Evolutionary conservation across 2,113 vertebrate species (phyloP), one percentile per base, ranked within the genome.

Genomic region (Aspidoscelis tigris): DNA sequence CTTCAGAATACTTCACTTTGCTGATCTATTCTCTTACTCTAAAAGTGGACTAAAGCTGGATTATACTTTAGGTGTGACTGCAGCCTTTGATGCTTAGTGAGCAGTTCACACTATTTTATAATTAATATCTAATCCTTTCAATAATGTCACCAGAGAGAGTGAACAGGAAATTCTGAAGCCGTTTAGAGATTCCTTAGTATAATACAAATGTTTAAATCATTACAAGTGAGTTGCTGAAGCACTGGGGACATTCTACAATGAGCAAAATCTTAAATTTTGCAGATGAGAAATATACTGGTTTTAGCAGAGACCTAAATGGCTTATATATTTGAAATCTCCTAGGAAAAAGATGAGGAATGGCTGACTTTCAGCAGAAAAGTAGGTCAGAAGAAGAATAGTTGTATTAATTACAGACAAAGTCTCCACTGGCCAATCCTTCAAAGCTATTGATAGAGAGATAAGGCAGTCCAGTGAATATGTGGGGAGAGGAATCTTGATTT

Each of bases 381-480:
- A 89, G 90, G 90, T 90, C 88, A 89, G n/a, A 72, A 79, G 84
- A 89, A 88, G 88, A 84, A 82, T 5, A 86, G 55, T 83, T 43
- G 41, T 91, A 90, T 90, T 95, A 95, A 95, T 94, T 94, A 91
- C 70, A 91, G 58, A 8, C 87, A 87, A 87, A 89, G 76, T 66
- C 87, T 92, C 84, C 22, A 71, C 90, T 93, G 89, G 88, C 53
- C 64, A 74, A 1, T 83, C 85, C 68, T 92, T 79, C 68, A 92
- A 89, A 85, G 86, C 79, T 84, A 84, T 26, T 83, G 75, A 80
- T 2, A 86, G 26, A 85, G 86, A 89, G 12, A 68, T 86, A 87
- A 88, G 83, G 89, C 87, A 92, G 82, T 80, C 47, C 33, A 84
- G 1, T 55, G 71, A 92, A 89, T 58, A 58, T 21, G 39, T 71